phyloP scores from a whole-genome alignment of 2,888 invertebrate species.

The Slavum lentiscoides region DNA sequence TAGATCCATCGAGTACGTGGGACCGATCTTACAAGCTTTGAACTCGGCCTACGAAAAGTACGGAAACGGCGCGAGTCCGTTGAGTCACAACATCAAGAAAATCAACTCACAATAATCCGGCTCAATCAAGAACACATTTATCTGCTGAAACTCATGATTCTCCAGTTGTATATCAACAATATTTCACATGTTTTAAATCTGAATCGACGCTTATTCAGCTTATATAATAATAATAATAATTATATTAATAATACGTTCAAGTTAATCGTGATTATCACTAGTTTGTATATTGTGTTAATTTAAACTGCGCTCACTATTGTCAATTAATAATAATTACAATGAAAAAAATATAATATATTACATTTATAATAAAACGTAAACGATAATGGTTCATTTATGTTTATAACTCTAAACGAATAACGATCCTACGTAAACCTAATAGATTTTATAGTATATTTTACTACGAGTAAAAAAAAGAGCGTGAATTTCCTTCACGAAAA shows the following conservation, averaged over 20 bases:
- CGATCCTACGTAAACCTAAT: background rate
- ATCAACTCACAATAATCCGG: constrained; percentile 2
- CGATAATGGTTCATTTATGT: background rate
- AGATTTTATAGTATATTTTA: too few relatives aligned
- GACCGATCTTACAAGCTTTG: constrained; percentile 58
- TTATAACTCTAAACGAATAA: background rate
- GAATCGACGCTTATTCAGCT: background rate
- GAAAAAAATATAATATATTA: background rate
- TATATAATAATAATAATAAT: background rate
- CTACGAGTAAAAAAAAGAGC: too few relatives aligned
- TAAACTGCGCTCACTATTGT: background rate
- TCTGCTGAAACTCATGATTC: background rate
- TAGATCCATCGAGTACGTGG: constrained; percentile 58
- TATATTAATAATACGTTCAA: background rate
- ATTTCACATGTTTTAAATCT: background rate
- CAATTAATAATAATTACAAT: background rate
- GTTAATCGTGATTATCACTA: constrained; percentile 3
- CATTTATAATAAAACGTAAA: background rate
- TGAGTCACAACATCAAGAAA: constrained; percentile 13
- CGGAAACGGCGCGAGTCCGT: constrained; percentile 47
- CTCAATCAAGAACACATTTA: background rate
- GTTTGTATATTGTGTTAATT: background rate
- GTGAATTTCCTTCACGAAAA: too few relatives aligned
- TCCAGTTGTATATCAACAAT: background rate
- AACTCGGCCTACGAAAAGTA: constrained; percentile 58